These are phyloP conservation scores for Nyleta sp. DNA, from an alignment of 2,888 invertebrate genomes.

Conservation along the genomic window DNA sequence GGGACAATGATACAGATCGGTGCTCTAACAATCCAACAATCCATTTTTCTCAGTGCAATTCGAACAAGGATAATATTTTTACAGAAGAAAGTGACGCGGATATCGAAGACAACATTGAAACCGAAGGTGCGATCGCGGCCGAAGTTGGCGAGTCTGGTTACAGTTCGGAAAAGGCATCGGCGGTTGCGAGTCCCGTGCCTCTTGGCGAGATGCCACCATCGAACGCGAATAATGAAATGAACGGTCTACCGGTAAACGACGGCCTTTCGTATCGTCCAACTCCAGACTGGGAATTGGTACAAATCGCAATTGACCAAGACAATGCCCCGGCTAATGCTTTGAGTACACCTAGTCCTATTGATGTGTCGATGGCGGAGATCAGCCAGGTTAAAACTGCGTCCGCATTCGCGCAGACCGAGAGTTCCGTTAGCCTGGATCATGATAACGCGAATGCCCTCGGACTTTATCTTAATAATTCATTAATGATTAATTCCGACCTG, in stretches of 20 bases:
- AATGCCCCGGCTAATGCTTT: slow-evolving; percentile 16
- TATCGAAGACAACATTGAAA: slow-evolving; percentile 90
- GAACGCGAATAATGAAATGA: slow-evolving; percentile 34
- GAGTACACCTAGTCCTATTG: slow-evolving; percentile 64
- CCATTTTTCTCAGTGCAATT: no score
- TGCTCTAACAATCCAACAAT: no score
- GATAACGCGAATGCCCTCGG: slow-evolving; percentile 56
- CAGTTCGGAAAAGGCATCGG: slow-evolving; percentile 85
- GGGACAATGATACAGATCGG: no score
- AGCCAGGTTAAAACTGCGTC: slow-evolving; percentile 61
- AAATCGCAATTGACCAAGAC: slow-evolving; percentile 17
- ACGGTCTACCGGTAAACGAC: slow-evolving; percentile 25
- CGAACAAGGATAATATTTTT: slow-evolving; percentile 2
- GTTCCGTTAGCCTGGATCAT: slow-evolving; percentile 62
- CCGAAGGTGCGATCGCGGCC: slow-evolving; percentile 79
- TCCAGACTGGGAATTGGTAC: slow-evolving; percentile 27
- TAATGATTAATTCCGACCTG: slow-evolving; percentile 71
- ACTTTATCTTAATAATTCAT: slow-evolving; percentile 67
- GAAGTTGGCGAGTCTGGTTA: slow-evolving; percentile 87
- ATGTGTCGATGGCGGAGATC: slow-evolving; percentile 68
- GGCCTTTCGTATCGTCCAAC: slow-evolving; percentile 3
- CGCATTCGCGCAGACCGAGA: slow-evolving; percentile 60
- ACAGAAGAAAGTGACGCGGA: slow-evolving; percentile 91
- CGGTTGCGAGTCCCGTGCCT: slow-evolving; percentile 84
- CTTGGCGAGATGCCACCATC: slow-evolving; percentile 64